A percentile compares a stretch with the other conserved stretches of the same genome.
phyloP scores from a whole-genome alignment of 2,797 vertebrate species.

The Salmo trutta region DNA sequence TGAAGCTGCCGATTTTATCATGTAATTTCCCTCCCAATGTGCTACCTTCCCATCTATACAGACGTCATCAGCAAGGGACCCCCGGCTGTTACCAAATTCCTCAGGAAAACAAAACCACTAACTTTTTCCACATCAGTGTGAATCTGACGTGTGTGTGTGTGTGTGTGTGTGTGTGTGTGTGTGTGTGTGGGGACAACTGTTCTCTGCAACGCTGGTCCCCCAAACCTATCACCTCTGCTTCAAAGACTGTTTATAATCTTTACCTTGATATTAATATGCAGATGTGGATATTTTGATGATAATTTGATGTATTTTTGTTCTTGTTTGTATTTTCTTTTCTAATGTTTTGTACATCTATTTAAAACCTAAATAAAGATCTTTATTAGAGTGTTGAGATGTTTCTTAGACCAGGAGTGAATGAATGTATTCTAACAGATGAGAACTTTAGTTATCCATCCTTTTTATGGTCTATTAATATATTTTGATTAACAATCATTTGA shows the following conservation, averaged over 20 bases:
- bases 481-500: neutral
- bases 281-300: conserved; percentile 69
- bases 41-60: conserved; percentile 22
- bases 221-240: conserved; percentile 46
- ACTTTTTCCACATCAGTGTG: conserved; percentile 40
- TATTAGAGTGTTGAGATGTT: conserved; percentile 66
- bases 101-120: conserved; percentile 54
- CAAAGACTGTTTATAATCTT: conserved; percentile 74
- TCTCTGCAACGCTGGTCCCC: too few species aligned
- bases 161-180: too few species aligned
- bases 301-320: conserved; percentile 61
- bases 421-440: neutral
- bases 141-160: conserved; percentile 28
- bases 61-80: conserved; percentile 52
- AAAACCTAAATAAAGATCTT: conserved; percentile 82
- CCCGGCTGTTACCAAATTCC: conserved; percentile 40
- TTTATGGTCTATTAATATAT: neutral
- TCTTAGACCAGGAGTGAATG: neutral
- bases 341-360: conserved; percentile 84
- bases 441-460: too few species aligned
- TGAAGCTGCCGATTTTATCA: conserved; percentile 47
- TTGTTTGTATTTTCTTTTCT: conserved; percentile 64
- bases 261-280: too few species aligned
- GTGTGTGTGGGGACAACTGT: neutral
- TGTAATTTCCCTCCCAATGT: conserved; percentile 8